A percentile compares a stretch with the other conserved stretches of the same genome.
Evolutionary conservation across 1,140 invertebrate species (phyloP).

Genomic region (Andrena cerasifolii): DNA sequence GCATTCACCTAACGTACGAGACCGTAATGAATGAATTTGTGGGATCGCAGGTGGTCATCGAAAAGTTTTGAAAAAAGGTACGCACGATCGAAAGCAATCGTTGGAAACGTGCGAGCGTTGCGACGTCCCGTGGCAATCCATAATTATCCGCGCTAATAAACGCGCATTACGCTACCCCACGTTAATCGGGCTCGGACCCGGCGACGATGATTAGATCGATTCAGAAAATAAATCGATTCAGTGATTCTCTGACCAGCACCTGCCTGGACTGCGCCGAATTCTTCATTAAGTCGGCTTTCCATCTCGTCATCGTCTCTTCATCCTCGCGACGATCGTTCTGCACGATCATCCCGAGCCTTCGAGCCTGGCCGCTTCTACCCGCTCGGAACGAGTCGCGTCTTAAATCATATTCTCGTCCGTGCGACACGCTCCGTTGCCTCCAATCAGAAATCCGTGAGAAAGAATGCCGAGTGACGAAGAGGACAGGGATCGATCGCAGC

Average conservation of each 20-base stretch:
- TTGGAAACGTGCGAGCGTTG: background rate
- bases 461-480: slow-evolving; percentile 8
- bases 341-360: slow-evolving; percentile 57
- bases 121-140: background rate
- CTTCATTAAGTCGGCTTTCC: slow-evolving; percentile 65
- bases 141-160: slow-evolving; percentile 30
- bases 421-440: slow-evolving; percentile 44
- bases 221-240: slow-evolving; percentile 65
- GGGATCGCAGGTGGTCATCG: background rate
- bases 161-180: background rate
- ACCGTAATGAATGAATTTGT: no score
- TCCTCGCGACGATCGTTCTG: slow-evolving; percentile 52
- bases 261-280: slow-evolving; percentile 59
- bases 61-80: background rate
- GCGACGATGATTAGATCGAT: slow-evolving; percentile 63
- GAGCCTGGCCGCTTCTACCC: slow-evolving; percentile 35
- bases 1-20: no score
- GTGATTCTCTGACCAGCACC: slow-evolving; percentile 60
- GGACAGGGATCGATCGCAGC: slow-evolving; percentile 2
- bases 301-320: slow-evolving; percentile 66
- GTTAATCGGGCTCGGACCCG: background rate
- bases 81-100: background rate
- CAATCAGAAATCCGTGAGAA: slow-evolving; percentile 48
- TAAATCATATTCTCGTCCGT: slow-evolving; percentile 57
- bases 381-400: slow-evolving; percentile 59